These are phyloP conservation scores for Drosophila murphyi DNA, from an alignment of 1,140 invertebrate genomes.

Conservation along the genomic window DNA sequence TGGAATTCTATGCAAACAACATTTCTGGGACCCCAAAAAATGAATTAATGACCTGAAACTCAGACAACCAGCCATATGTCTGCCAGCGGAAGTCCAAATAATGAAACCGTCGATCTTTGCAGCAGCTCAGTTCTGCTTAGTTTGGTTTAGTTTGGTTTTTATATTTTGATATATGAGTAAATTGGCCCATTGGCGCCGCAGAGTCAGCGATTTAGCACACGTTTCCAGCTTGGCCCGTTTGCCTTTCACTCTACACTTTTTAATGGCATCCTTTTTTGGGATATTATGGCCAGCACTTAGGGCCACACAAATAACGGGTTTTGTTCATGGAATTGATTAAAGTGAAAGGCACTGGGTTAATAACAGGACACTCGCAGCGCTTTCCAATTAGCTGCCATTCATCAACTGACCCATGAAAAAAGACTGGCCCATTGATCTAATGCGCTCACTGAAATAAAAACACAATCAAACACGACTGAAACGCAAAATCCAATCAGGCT, in stretches of 20 bases:
- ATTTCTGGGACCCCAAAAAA: conserved; percentile 15
- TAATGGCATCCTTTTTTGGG: conserved; percentile 72
- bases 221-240: conserved; percentile 32
- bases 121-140: background rate
- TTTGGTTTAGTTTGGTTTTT: background rate
- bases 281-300: conserved; percentile 52
- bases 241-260: conserved; percentile 50
- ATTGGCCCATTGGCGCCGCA: conserved; percentile 72
- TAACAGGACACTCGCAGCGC: conserved; percentile 64
- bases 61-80: conserved; percentile 44
- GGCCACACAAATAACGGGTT: conserved; percentile 52
- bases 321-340: conserved; percentile 69
- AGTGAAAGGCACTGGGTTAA: conserved; percentile 66
- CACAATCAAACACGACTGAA: background rate
- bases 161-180: conserved; percentile 27
- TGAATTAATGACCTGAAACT: conserved; percentile 40
- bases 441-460: background rate
- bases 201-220: conserved; percentile 67
- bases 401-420: conserved; percentile 50
- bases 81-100: conserved; percentile 61
- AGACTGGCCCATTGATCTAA: conserved; percentile 18
- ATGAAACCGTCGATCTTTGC: conserved; percentile 38
- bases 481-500: too few species aligned
- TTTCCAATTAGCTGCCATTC: conserved; percentile 73
- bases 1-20: conserved; percentile 58